phyloP scores from a whole-genome alignment of 2,888 invertebrate genomes.

The Mylabris sibirica region DNA sequence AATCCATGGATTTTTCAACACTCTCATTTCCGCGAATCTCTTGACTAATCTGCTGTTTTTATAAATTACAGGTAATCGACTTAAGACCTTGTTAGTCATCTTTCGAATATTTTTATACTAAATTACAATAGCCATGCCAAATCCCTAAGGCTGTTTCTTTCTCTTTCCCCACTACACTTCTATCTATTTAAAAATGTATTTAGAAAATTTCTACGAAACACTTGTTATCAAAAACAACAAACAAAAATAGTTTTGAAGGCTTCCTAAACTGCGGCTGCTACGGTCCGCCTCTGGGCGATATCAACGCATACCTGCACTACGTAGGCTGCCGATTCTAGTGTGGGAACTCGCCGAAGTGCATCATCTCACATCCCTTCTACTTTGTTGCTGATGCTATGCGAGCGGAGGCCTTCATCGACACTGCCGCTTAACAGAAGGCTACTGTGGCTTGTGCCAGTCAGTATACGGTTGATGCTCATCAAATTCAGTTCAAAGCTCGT shows the following conservation, averaged over 20 bases:
- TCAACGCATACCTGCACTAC: slow-evolving; percentile 36
- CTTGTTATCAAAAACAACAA: slow-evolving; percentile 8
- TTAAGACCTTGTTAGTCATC: not conserved
- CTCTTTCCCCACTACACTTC: not conserved
- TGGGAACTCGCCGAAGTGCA: slow-evolving; percentile 54
- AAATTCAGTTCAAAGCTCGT: slow-evolving; percentile 29
- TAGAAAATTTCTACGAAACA: not conserved
- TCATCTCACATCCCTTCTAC: slow-evolving; percentile 41
- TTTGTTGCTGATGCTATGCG: slow-evolving; percentile 14
- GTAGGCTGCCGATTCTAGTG: slow-evolving; percentile 45
- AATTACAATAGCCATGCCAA: not conserved
- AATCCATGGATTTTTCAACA: not conserved
- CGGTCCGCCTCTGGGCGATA: slow-evolving; percentile 27
- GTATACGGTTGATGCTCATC: not conserved
- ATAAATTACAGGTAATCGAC: not conserved
- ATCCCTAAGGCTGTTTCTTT: not conserved
- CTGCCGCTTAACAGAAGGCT: slow-evolving; percentile 23
- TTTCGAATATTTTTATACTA: not conserved
- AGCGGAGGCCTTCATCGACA: slow-evolving; percentile 1
- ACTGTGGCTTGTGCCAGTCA: slow-evolving; percentile 25
- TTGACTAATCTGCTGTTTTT: not conserved
- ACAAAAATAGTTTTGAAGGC: slow-evolving; percentile 5
- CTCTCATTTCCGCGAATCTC: not conserved
- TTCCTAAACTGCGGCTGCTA: slow-evolving; percentile 2
- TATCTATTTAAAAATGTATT: not conserved